A percentile compares a stretch with the other conserved stretches of the same genome.
These are phyloP conservation scores for Gallinago nigripennis DNA, from an alignment of 2,797 vertebrate species.

Conservation along the genomic window DNA sequence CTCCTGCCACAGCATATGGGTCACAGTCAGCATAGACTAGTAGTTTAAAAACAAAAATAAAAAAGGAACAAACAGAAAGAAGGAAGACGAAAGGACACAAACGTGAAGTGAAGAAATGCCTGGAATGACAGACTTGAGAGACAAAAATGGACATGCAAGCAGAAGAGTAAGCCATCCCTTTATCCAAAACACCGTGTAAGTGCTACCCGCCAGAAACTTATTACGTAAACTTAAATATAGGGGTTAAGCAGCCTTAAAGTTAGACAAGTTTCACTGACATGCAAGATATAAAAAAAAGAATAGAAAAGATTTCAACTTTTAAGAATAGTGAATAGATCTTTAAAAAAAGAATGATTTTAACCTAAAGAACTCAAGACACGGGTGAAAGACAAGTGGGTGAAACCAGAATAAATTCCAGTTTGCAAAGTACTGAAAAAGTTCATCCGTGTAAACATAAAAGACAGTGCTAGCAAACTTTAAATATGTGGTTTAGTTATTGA, in stretches of 20 bases:
- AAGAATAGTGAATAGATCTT: not conserved
- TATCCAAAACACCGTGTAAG: not conserved
- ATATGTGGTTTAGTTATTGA: not conserved
- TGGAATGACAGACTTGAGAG: constrained; percentile 73
- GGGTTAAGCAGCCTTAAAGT: not conserved
- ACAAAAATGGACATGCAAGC: constrained; percentile 67
- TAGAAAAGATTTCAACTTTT: not conserved
- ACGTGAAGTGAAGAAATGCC: constrained; percentile 75
- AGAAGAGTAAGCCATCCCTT: constrained; percentile 31
- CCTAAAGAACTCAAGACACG: not conserved
- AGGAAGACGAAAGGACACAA: constrained; percentile 75
- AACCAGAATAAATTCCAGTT: not conserved
- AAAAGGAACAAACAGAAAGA: constrained; percentile 73
- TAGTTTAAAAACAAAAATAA: constrained; percentile 71
- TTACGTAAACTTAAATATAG: not conserved
- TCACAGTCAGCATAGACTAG: constrained; percentile 91
- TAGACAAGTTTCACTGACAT: not conserved
- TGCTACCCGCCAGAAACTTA: not conserved
- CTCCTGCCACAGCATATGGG: constrained; percentile 94
- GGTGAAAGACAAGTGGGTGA: not conserved
- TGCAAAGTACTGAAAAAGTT: not conserved
- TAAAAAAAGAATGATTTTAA: not conserved
- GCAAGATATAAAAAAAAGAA: not conserved
- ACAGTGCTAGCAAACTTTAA: not conserved
- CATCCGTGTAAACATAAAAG: not conserved